Percentiles rank a stretch among this genome's conserved stretches.
These are phyloP conservation scores for Tetramorium simillimum DNA, from an alignment of 1,140 invertebrate species.

Conservation along the genomic window DNA sequence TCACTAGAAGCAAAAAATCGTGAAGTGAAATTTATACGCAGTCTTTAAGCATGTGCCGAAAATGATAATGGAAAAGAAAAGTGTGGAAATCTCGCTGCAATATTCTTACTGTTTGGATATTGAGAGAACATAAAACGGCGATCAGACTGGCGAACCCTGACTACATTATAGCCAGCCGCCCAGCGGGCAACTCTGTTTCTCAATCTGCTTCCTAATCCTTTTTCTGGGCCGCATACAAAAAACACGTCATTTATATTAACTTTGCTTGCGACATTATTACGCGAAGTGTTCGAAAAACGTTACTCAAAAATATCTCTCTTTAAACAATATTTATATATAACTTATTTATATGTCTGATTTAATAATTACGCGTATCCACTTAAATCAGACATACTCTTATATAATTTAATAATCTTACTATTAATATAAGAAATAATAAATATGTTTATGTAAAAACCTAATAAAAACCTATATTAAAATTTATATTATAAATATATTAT, in stretches of 20 bases:
- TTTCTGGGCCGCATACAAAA: conserved; percentile 77
- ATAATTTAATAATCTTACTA: too few species aligned
- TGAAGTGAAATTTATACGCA: conserved; percentile 58
- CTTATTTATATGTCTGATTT: too few species aligned
- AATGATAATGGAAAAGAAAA: conserved; percentile 62
- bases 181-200: conserved; percentile 82
- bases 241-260: conserved; percentile 71
- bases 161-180: conserved; percentile 85
- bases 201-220: conserved; percentile 77
- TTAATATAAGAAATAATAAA: too few species aligned
- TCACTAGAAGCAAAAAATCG: conserved; percentile 49
- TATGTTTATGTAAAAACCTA: too few species aligned
- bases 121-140: conserved; percentile 84
- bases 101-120: conserved; percentile 84
- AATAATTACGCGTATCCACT: too few species aligned
- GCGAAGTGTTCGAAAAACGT: conserved; percentile 21
- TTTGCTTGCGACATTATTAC: conserved; percentile 36
- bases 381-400: too few species aligned
- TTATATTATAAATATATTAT: too few species aligned
- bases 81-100: conserved; percentile 70
- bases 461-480: too few species aligned
- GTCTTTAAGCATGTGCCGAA: conserved; percentile 76
- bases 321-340: background rate
- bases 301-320: background rate
- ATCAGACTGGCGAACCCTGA: conserved; percentile 84